Conservation (phyloP, 2,797 vertebrate species). For the Typhlichthys subterraneus region DNA sequence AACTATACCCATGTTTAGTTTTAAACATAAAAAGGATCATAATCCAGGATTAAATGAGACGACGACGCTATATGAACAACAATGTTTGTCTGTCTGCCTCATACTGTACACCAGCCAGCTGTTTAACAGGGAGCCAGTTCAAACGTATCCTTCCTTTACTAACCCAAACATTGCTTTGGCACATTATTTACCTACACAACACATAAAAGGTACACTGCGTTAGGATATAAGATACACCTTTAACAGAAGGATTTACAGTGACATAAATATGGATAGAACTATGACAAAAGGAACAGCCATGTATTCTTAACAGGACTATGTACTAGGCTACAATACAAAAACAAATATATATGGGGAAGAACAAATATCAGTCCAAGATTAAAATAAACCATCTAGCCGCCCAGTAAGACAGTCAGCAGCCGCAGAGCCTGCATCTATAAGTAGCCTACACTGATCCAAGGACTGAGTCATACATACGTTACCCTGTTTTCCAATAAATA, state of each 20-base stretch:
- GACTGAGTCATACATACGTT: slow-evolving; percentile 9
- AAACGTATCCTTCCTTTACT: slow-evolving; percentile 5
- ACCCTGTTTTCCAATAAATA: slow-evolving; percentile 3
- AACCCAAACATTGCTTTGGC: background rate
- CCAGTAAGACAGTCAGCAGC: background rate
- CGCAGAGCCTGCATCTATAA: background rate
- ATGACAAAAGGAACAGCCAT: background rate
- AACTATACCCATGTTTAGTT: background rate
- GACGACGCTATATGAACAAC: background rate
- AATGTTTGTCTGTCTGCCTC: background rate
- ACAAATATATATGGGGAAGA: no score
- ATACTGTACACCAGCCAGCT: background rate
- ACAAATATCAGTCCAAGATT: background rate
- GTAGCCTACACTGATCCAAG: slow-evolving; percentile 13
- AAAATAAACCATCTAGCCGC: background rate
- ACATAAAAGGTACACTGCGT: background rate
- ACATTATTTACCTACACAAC: slow-evolving; percentile 1
- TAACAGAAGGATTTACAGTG: background rate
- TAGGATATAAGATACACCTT: no score
- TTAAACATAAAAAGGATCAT: slow-evolving; percentile 14
- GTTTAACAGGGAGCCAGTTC: background rate
- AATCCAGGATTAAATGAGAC: slow-evolving; percentile 17
- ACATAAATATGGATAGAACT: background rate
- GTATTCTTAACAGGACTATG: background rate
- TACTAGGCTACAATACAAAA: background rate